Evolutionary conservation across 2,888 invertebrate species (phyloP).

Genomic region (Andricus curvator): DNA sequence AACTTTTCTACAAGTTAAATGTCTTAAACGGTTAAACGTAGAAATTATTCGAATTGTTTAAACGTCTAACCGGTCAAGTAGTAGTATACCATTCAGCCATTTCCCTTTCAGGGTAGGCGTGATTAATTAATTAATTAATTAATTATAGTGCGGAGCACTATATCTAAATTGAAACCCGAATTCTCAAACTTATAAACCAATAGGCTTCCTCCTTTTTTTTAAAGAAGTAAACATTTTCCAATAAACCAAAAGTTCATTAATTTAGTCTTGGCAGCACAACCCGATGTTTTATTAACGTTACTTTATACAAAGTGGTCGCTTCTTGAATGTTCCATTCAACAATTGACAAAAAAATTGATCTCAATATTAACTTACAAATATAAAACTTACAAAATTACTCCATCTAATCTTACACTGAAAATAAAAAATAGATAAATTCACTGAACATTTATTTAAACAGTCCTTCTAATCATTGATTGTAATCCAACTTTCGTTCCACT

Average conservation of each 20-base stretch:
- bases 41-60: too few relatives aligned
- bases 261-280: background rate
- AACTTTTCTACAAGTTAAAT: too few relatives aligned
- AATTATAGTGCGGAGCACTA: too few relatives aligned
- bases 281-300: slow-evolving; percentile 21
- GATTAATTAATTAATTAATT: too few relatives aligned
- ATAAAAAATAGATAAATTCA: slow-evolving; percentile 24
- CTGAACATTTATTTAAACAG: slow-evolving; percentile 17
- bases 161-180: too few relatives aligned
- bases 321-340: slow-evolving; percentile 28
- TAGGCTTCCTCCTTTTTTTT: background rate
- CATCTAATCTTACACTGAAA: slow-evolving; percentile 9
- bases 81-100: too few relatives aligned
- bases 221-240: background rate
- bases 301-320: slow-evolving; percentile 15
- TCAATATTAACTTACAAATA: slow-evolving; percentile 26
- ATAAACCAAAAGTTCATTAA: background rate
- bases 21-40: too few relatives aligned
- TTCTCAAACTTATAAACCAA: background rate
- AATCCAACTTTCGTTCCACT: background rate
- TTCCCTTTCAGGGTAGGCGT: too few relatives aligned
- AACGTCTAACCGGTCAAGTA: too few relatives aligned
- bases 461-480: background rate
- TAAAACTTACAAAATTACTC: slow-evolving; percentile 26
- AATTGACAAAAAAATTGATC: slow-evolving; percentile 12